Base-by-base conservation (phyloP, 23 tunicate genomes). In the Aplidium turbinatum region DNA sequence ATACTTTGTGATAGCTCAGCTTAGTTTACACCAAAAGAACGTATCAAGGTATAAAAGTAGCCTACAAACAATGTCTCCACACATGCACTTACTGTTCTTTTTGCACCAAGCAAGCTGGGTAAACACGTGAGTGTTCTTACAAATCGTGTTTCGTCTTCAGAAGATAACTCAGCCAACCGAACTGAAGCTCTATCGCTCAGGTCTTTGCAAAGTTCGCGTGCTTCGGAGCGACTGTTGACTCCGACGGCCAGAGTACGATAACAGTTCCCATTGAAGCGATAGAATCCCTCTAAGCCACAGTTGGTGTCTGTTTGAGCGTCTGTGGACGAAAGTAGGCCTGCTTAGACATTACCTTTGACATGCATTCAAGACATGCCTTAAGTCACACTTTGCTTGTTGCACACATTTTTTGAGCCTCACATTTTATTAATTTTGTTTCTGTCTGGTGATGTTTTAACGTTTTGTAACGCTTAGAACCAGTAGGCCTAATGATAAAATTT, bases 251-350 rank as follows among this genome's bases (percentile, higher is more conserved):
- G 50, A 28, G 23, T 40, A n/a, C 32, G 24, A 61, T 61, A 62
- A 29, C 82, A 76, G 30, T 29, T 29, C 18, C 63, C 60, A 31
- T 76, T 62, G n/a, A 29, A 36, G 4, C 55, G 71, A 33, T 61
- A 47, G 31, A 76, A 76, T 3, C 58, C 72, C 5, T 71, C 60
- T 0, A 76, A 40, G 18, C 69, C 82, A 76, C 82, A 76, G 16
- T 61, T 76, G 45, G 18, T 46, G 35, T 47, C 16, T 20, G 30
- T 47, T 1, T 31, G 21, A 1, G 45, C 32, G n/a, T 52, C 78
- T 72, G 32, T 25, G 31, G 45, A 9, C 7, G 23, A 6, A 55
- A 13, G 7, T 22, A 7, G n/a, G 62, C 25, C 23, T 19, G n/a
- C n/a, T n/a, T n/a, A n/a, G 16, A 42, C 50, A n/a, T n/a, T n/a